Percentiles rank a stretch among this genome's conserved stretches.
These are phyloP conservation scores for Sebastes miniatus DNA, from an alignment of 2,797 vertebrate species.

Conservation along the genomic window DNA sequence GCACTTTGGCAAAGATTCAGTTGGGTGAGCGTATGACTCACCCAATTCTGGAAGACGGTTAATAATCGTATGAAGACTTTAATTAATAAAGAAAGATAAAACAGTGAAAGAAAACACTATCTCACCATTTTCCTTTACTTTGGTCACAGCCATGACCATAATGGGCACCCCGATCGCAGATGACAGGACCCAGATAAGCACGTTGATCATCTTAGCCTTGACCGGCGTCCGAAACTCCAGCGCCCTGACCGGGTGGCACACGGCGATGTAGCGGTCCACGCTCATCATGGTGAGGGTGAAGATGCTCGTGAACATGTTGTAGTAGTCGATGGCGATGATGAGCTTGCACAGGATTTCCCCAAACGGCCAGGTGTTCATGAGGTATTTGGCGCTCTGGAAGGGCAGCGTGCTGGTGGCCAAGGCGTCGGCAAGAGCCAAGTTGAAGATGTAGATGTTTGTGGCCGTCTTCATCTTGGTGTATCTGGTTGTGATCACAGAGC, in stretches of 20 bases:
- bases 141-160: constrained; percentile 93
- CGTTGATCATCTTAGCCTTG: constrained; percentile 94
- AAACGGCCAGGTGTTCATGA: constrained; percentile 95
- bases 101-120: background rate
- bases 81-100: background rate
- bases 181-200: constrained; percentile 93
- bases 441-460: constrained; percentile 98
- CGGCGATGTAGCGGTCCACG: constrained; percentile 92
- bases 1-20: background rate
- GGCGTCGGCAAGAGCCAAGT: constrained; percentile 91
- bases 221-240: constrained; percentile 90
- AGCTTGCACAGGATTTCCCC: constrained; percentile 92
- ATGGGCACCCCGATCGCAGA: constrained; percentile 92
- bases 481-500: constrained; percentile 70
- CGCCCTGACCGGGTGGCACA: constrained; percentile 92
- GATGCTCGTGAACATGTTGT: constrained; percentile 98
- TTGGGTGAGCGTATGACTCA: background rate
- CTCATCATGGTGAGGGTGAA: constrained; percentile 98
- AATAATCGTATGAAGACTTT: background rate
- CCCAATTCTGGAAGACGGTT: background rate
- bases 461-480: constrained; percentile 97
- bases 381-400: constrained; percentile 94
- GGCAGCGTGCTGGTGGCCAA: constrained; percentile 94
- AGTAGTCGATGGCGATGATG: constrained; percentile 94
- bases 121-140: constrained; percentile 82